Evolutionary conservation across 2,797 vertebrate species (phyloP), one percentile per base, ranked within the genome.

Genomic region (Sebastiscus tertius): DNA sequence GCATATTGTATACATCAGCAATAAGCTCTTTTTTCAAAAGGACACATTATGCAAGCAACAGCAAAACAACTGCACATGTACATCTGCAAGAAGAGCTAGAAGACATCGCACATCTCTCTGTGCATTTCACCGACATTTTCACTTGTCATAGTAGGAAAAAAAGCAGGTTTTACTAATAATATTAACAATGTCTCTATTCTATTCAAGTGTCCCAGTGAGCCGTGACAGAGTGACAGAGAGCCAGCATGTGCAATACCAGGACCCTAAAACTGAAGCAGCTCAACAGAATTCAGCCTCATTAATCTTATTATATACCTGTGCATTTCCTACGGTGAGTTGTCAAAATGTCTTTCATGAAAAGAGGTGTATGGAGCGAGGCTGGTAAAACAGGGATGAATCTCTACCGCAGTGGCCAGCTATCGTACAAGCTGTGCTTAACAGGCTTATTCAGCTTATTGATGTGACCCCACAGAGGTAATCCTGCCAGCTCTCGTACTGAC

Each of bases 401-500:
- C 24, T 42, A 46, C 11, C 46, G 62, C 3, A 72, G 46, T 22
- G n/a, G 16, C 62, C 72, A 55, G 62, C 62, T 66, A 63, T 72
- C 74, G 24, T 14, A 55, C 14, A 78, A 75, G 34, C 64, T 27
- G 36, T 74, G 77, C 61, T 88, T 73, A 89, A 90, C 83, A 78
- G 84, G 89, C 86, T 90, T 80, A 81, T 79, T 89, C 63, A 77
- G 82, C 31, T 82, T 71, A 83, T 33, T 75, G 76, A 75, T 65
- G 67, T 81, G 72, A 83, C 46, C 61, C 68, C 61, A 72, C 63
- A 22, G 73, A 73, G 84, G 49, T 92, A 88, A 92, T 93, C 87
- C 85, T 22, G 59, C 34, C 8, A 11, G 76, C 84, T 77, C 87
- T 87, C 67, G 83, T 36, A 77, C 70, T 49, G 64, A 87, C 54